These are phyloP conservation scores for Monopterus albus DNA, from an alignment of 2,113 vertebrate species.

Conservation along the genomic window DNA sequence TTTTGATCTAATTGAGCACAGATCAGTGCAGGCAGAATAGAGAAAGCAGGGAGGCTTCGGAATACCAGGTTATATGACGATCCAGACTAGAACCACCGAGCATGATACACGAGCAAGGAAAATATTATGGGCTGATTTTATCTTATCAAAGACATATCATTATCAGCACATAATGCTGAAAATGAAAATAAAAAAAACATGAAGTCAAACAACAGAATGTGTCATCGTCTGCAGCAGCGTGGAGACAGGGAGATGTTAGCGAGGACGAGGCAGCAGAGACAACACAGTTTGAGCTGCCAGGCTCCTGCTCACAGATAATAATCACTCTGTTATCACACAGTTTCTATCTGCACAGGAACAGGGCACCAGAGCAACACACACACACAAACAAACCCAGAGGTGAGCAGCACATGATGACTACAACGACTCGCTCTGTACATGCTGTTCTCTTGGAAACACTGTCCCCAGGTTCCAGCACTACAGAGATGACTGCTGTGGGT, in stretches of 20 bases:
- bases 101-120: background rate
- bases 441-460: constrained; percentile 1
- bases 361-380: constrained; percentile 14
- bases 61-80: background rate
- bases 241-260: no score
- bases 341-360: constrained; percentile 38
- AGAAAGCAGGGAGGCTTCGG: background rate
- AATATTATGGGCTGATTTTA: background rate
- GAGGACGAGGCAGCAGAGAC: no score
- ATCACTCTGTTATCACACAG: constrained; percentile 42
- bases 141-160: background rate
- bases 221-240: no score
- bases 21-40: background rate
- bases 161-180: background rate
- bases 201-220: no score
- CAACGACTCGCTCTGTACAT: background rate
- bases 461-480: background rate
- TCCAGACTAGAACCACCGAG: background rate
- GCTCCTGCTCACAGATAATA: constrained; percentile 47
- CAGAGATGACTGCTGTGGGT: background rate
- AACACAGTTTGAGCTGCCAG: constrained; percentile 33
- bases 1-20: no score
- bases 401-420: constrained; percentile 15
- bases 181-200: no score
- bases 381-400: constrained; percentile 6